Percentiles rank a stretch among this genome's conserved stretches.
Evolutionary conservation across 2,888 invertebrate genomes (phyloP).

Genomic region (Cistogaster globosa): DNA sequence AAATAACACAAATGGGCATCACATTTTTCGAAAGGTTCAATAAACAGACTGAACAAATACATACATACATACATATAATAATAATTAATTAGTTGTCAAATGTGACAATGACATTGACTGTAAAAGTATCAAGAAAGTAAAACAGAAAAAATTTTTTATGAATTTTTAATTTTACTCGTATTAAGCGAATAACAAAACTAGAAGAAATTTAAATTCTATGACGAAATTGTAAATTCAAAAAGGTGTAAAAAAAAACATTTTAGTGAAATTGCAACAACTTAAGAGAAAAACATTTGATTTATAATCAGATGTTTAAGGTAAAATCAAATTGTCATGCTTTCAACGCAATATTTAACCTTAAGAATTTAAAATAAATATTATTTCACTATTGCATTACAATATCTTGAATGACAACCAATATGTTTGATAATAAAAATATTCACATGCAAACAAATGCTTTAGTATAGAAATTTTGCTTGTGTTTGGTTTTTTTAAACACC

Average conservation of each 20-base stretch:
- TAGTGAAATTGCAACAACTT: neutral
- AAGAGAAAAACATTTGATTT: constrained; percentile 3
- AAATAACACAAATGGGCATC: too few species aligned
- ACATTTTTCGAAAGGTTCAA: too few species aligned
- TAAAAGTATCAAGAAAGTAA: constrained; percentile 25
- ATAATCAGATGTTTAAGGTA: constrained; percentile 39
- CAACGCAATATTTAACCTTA: constrained; percentile 53
- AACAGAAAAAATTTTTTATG: constrained; percentile 8
- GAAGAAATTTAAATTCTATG: constrained; percentile 35
- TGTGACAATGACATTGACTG: too few species aligned
- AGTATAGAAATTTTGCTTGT: neutral
- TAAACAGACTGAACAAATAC: too few species aligned
- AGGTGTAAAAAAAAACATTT: neutral
- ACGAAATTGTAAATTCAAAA: constrained; percentile 22
- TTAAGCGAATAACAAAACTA: too few species aligned
- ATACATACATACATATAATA: too few species aligned
- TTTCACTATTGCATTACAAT: constrained; percentile 34
- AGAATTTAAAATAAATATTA: constrained; percentile 4
- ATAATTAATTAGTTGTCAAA: too few species aligned
- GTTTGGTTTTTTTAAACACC: too few species aligned
- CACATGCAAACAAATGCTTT: constrained; percentile 15
- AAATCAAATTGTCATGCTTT: constrained; percentile 52
- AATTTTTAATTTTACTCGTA: neutral
- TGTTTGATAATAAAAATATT: constrained; percentile 35
- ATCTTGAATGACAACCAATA: constrained; percentile 41